Evolutionary conservation across 2,113 vertebrate species (phyloP).

Genomic region (Perccottus glenii): DNA sequence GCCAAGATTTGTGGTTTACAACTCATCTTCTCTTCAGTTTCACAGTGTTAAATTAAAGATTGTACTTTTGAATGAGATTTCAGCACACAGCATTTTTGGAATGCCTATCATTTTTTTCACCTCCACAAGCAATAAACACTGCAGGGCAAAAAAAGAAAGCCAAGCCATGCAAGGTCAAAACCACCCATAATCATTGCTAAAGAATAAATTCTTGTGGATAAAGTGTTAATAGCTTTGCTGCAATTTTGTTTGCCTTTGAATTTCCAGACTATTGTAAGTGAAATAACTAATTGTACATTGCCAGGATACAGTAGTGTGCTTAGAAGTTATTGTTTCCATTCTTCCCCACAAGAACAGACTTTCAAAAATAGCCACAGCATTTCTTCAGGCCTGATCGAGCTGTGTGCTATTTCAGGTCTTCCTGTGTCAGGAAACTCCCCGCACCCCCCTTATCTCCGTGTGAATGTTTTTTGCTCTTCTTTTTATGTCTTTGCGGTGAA

Average conservation of each 20-base stretch:
- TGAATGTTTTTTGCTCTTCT: constrained; percentile 53
- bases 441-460: constrained; percentile 51
- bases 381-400: constrained; percentile 71
- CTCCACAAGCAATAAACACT: constrained; percentile 61
- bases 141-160: constrained; percentile 30
- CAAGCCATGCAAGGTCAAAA: constrained; percentile 39
- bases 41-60: constrained; percentile 24
- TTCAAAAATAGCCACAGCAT: constrained; percentile 72
- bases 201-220: constrained; percentile 9
- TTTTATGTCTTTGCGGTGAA: constrained; percentile 30
- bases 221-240: background rate
- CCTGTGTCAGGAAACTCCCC: constrained; percentile 79
- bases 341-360: constrained; percentile 50
- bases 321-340: constrained; percentile 52
- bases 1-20: constrained; percentile 20
- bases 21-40: constrained; percentile 15
- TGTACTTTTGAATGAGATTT: constrained; percentile 26
- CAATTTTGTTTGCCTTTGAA: background rate
- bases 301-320: constrained; percentile 2
- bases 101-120: constrained; percentile 67
- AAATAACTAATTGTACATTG: constrained; percentile 6
- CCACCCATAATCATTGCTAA: constrained; percentile 29
- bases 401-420: constrained; percentile 78
- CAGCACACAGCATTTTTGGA: constrained; percentile 59
- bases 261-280: constrained; percentile 7